Percentiles rank a stretch among this genome's conserved stretches.
Conservation (phyloP, 2,888 invertebrate species). For the Aphodius sticticus region DNA sequence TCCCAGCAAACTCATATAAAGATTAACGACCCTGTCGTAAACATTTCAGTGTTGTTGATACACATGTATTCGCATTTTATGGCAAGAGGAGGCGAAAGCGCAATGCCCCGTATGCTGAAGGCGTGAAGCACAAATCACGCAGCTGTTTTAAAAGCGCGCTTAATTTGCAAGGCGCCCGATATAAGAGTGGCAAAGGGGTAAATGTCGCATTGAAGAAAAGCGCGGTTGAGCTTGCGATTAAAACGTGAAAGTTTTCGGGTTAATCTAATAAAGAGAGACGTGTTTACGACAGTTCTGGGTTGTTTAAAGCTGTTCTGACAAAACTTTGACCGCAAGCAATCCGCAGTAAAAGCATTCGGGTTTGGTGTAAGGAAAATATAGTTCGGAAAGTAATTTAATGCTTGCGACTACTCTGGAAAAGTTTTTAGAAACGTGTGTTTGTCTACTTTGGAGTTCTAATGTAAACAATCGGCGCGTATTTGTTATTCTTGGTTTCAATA, state of each 20-base stretch:
- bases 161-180: not conserved
- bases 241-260: not conserved
- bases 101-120: not conserved
- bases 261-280: not conserved
- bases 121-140: too few relatives aligned
- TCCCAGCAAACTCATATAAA: not conserved
- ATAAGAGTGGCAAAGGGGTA: not conserved
- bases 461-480: not conserved
- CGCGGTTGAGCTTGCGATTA: not conserved
- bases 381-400: not conserved
- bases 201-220: not conserved
- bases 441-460: not conserved
- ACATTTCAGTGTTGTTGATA: not conserved
- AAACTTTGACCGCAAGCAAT: not conserved
- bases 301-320: not conserved
- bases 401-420: not conserved
- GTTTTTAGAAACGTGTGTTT: not conserved
- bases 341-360: not conserved
- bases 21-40: not conserved
- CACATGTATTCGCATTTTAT: slow-evolving; percentile 4
- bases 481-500: not conserved
- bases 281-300: not conserved
- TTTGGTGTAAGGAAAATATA: not conserved
- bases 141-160: not conserved
- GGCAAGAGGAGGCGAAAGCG: not conserved